A percentile compares a stretch with the other conserved stretches of the same genome.
Evolutionary conservation across 2,113 vertebrate species (phyloP).

Genomic region (Chaetodon auriga): DNA sequence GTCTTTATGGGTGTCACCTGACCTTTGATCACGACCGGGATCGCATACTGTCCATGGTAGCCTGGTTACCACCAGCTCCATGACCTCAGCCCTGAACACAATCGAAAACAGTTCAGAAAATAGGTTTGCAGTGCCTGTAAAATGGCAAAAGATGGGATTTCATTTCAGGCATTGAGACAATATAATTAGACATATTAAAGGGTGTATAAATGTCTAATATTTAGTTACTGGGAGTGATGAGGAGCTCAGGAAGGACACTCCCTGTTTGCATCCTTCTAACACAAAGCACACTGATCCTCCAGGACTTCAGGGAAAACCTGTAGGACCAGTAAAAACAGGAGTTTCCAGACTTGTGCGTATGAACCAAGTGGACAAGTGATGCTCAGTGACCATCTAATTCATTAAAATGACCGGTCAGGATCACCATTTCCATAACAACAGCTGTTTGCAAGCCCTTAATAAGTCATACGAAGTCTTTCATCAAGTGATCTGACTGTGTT

Average conservation of each 20-base stretch:
- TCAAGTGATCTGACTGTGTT: conserved; percentile 7
- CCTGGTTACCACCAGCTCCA: neutral
- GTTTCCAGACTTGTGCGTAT: neutral
- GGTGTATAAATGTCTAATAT: neutral
- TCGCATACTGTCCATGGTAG: neutral
- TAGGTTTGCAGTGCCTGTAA: neutral
- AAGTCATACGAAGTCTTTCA: neutral
- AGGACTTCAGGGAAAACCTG: neutral
- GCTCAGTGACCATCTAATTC: neutral
- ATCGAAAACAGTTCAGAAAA: neutral
- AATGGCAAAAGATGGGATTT: neutral
- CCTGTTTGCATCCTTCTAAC: neutral
- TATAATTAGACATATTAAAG: neutral
- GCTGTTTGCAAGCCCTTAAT: neutral
- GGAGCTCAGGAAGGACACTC: neutral
- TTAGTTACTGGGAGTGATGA: neutral
- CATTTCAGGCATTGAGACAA: neutral
- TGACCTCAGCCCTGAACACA: neutral
- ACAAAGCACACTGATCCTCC: neutral
- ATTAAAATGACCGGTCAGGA: neutral
- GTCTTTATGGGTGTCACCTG: neutral
- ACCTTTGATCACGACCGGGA: neutral
- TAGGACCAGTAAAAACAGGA: neutral
- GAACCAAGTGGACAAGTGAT: neutral
- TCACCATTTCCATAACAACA: neutral